Evolutionary conservation across 2,113 vertebrate genomes (phyloP), one percentile per base, ranked within the genome.

Genomic region (Echinops telfairi): DNA sequence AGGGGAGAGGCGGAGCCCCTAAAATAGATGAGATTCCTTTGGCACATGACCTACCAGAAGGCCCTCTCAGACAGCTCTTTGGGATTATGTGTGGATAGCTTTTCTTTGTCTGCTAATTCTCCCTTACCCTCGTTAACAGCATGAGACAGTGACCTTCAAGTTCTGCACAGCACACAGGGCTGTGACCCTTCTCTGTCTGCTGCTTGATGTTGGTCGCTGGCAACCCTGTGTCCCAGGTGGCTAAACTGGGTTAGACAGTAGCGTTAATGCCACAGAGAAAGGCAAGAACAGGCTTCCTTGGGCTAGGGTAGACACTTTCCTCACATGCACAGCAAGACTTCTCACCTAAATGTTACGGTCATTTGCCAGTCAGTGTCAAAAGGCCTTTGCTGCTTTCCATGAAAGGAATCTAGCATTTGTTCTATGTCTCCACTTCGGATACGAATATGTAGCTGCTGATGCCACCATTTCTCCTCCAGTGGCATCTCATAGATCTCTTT

Each of bases 11-110:
- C 70, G 62, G 73, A 83, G 31, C 36, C 87, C 81, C 73, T 88
- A 29, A 93, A 88, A 83, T 86, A 93, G 68, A 86, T 75, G 76
- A 85, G 60, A 76, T 89, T 91, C 47, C 62, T 77, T 88, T 84
- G 58, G 38, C 68, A 78, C n/a, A 16, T n/a, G 88, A 76, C 15
- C 15, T 73, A 4, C 38, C 6, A 12, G 31, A 15, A 57, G 78
- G n/a, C 62, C 93, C 76, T 89, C 40, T 36, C n/a, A 40, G 62
- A 6, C 64, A 84, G n/a, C 81, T 92, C 0, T 78, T 78, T 78
- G 73, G 80, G 62, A 57, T 43, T 83, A 8, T 53, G 36, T 66
- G 64, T n/a, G 33, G 57, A 57, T 31, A 83, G 19, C 47, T 89
- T 94, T 85, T 53, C 89, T 92, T 60, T 6, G 2, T 66, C 64